Evolutionary conservation across 2,888 invertebrate genomes (phyloP).

Genomic region (Thysanoteuthis rhombus): DNA sequence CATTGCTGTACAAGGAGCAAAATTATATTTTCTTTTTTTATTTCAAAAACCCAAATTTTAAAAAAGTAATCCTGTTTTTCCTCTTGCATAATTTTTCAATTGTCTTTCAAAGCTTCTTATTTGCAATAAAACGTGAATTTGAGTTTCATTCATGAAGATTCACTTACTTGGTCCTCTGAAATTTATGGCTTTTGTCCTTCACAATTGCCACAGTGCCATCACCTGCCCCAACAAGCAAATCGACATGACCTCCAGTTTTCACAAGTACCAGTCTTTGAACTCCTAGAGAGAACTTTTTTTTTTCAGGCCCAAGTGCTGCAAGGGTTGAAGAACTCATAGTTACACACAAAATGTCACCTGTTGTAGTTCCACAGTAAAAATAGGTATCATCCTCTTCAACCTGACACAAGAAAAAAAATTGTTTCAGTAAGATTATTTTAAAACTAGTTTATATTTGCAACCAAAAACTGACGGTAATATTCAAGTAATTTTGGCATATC

Average conservation of each 20-base stretch:
- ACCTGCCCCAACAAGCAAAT: conserved; percentile 81
- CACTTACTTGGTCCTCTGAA: conserved; percentile 22
- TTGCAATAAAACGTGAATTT: too few relatives aligned
- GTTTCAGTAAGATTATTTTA: neutral
- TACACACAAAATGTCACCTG: conserved; percentile 77
- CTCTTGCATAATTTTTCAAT: too few relatives aligned
- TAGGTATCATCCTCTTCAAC: conserved; percentile 77
- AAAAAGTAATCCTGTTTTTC: too few relatives aligned
- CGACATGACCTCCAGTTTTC: conserved; percentile 35
- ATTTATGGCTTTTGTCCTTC: neutral
- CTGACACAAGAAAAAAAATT: conserved; percentile 39
- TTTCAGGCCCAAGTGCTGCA: conserved; percentile 59
- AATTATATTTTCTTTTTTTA: too few relatives aligned
- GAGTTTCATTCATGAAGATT: neutral
- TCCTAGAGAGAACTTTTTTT: conserved; percentile 63
- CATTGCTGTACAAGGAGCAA: too few relatives aligned
- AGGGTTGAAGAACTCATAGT: conserved; percentile 61
- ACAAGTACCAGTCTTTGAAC: conserved; percentile 66
- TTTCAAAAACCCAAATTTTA: too few relatives aligned
- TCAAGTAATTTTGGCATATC: too few relatives aligned
- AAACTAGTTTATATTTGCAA: too few relatives aligned
- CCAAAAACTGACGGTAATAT: too few relatives aligned
- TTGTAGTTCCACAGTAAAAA: conserved; percentile 85
- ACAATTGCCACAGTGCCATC: conserved; percentile 76
- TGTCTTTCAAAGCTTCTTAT: too few relatives aligned